Evolutionary conservation across 2,888 invertebrate species (phyloP).

Genomic region (Auanema freiburgensis): DNA sequence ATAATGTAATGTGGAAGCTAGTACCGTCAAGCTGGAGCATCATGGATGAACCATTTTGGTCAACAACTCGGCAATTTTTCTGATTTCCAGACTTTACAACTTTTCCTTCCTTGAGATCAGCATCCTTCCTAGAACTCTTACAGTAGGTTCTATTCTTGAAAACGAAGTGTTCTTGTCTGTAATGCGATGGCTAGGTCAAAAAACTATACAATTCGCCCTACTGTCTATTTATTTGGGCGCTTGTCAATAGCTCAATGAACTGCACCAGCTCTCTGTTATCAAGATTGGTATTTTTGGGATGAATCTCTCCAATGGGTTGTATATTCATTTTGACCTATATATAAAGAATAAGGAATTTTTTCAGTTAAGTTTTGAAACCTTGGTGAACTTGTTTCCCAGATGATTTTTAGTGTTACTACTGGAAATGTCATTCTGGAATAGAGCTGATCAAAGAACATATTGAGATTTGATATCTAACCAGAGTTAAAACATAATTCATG

Average conservation of each 20-base stretch:
- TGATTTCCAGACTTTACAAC: slow-evolving; percentile 22
- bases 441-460: too few relatives aligned
- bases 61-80: slow-evolving; percentile 21
- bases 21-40: slow-evolving; percentile 26
- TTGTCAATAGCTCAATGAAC: slow-evolving; percentile 19
- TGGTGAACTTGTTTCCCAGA: slow-evolving; percentile 9
- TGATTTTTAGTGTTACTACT: not conserved
- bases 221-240: slow-evolving; percentile 4
- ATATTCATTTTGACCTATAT: not conserved
- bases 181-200: not conserved
- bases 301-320: not conserved
- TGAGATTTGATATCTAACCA: too few relatives aligned
- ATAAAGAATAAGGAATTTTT: not conserved
- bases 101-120: slow-evolving; percentile 21
- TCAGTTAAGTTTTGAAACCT: not conserved
- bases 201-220: not conserved
- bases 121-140: slow-evolving; percentile 12
- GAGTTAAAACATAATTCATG: too few relatives aligned
- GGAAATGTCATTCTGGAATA: slow-evolving; percentile 6
- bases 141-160: slow-evolving; percentile 16
- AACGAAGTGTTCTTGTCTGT: slow-evolving; percentile 15
- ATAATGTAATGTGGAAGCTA: too few relatives aligned
- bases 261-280: slow-evolving; percentile 15
- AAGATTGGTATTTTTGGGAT: not conserved
- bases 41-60: slow-evolving; percentile 5